Conservation (phyloP, 2,888 invertebrate genomes). For the Stratiomys singularior region DNA sequence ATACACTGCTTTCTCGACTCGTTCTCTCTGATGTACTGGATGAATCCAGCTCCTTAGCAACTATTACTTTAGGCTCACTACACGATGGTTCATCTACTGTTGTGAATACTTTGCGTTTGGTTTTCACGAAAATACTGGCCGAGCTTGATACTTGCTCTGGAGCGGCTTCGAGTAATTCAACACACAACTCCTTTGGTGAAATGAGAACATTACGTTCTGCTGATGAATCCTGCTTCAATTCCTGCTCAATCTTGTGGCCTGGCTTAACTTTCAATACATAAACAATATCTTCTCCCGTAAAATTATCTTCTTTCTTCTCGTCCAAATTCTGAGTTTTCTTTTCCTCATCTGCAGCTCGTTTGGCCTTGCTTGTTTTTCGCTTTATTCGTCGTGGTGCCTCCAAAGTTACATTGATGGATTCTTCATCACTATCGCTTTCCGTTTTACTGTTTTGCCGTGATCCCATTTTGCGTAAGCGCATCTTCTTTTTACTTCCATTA, state of each 20-base stretch:
- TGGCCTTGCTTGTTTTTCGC: conserved; percentile 61
- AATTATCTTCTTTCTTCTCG: conserved; percentile 54
- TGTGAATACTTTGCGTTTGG: conserved; percentile 82
- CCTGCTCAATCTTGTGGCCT: conserved; percentile 60
- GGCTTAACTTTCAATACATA: conserved; percentile 64
- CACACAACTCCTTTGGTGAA: conserved; percentile 55
- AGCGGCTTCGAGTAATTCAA: conserved; percentile 54
- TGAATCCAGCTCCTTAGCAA: conserved; percentile 52
- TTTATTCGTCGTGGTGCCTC: conserved; percentile 64
- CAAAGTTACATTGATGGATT: conserved; percentile 57
- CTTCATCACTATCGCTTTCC: conserved; percentile 64
- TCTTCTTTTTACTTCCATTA: conserved; percentile 58
- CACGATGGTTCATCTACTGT: conserved; percentile 68
- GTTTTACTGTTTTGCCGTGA: conserved; percentile 65
- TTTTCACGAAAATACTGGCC: conserved; percentile 81
- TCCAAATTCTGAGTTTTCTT: conserved; percentile 56
- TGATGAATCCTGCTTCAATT: conserved; percentile 48
- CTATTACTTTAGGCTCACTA: conserved; percentile 36
- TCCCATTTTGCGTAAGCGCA: conserved; percentile 63
- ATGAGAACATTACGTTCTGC: conserved; percentile 52
- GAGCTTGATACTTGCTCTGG: conserved; percentile 52
- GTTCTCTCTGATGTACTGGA: conserved; percentile 52
- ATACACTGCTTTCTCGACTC: conserved; percentile 50
- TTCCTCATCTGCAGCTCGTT: conserved; percentile 53
- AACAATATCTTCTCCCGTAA: conserved; percentile 61